A percentile compares a stretch with the other conserved stretches of the same genome.
Conservation (phyloP, 2,113 vertebrate genomes). For the Pungitius pungitius region DNA sequence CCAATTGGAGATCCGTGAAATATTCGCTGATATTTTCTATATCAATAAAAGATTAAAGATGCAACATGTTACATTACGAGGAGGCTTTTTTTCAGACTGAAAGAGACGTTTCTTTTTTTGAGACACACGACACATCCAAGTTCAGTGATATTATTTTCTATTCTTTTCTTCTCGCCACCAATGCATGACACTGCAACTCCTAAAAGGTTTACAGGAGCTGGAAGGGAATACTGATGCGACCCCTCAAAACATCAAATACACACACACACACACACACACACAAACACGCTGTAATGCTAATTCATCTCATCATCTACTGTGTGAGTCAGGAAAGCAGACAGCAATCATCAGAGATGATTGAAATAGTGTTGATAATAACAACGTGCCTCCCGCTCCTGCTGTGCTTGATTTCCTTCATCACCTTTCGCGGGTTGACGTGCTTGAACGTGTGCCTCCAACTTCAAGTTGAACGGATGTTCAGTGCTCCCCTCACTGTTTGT, state of each 20-base stretch:
- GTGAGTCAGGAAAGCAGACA: conserved; percentile 40
- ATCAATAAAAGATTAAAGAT: too few relatives aligned
- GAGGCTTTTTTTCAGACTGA: conserved; percentile 1
- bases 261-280: conserved; percentile 19
- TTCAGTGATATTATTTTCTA: conserved; percentile 19
- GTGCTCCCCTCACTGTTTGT: neutral
- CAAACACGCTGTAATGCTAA: conserved; percentile 19
- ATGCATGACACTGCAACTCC: conserved; percentile 46
- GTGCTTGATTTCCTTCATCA: conserved; percentile 37
- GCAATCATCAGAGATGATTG: conserved; percentile 34
- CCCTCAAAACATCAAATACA: conserved; percentile 9
- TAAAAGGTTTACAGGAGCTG: conserved; percentile 45
- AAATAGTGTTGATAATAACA: conserved; percentile 4
- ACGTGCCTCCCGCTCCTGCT: conserved; percentile 5
- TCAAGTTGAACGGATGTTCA: conserved; percentile 1
- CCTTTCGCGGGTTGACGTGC: conserved; percentile 29
- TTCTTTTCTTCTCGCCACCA: conserved; percentile 41
- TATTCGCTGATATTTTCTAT: too few relatives aligned
- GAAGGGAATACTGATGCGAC: conserved; percentile 50
- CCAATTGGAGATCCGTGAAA: too few relatives aligned
- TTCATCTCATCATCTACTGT: conserved; percentile 41
- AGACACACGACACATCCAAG: conserved; percentile 5
- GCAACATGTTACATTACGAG: neutral
- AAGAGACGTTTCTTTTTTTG: conserved; percentile 18
- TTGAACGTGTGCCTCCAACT: conserved; percentile 6